A percentile compares a stretch with the other conserved stretches of the same genome.
These are phyloP conservation scores for Oryzias sinensis DNA, from an alignment of 2,797 vertebrate species.

Conservation along the genomic window DNA sequence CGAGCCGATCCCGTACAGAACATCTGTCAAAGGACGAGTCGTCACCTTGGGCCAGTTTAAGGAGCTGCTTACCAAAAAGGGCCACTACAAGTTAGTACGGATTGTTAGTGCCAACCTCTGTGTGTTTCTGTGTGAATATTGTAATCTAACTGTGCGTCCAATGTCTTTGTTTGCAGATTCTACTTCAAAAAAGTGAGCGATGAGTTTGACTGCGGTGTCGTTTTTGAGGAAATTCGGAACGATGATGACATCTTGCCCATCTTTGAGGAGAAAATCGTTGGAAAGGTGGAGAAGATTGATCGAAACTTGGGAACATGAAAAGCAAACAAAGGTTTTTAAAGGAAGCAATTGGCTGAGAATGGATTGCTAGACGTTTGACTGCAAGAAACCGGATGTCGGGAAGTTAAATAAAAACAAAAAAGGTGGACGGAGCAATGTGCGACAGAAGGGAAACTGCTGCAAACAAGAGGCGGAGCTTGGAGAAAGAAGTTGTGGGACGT, in stretches of 20 bases:
- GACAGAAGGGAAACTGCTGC: constrained; percentile 36
- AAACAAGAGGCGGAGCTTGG: constrained; percentile 22
- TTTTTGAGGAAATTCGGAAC: constrained; percentile 93
- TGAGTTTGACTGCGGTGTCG: constrained; percentile 94
- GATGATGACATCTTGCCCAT: constrained; percentile 89
- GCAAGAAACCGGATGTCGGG: constrained; percentile 25
- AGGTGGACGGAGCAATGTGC: constrained; percentile 50
- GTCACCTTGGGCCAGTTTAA: constrained; percentile 96
- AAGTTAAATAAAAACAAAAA: constrained; percentile 37
- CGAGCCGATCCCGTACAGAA: constrained; percentile 93
- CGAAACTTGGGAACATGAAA: constrained; percentile 65
- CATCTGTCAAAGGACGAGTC: constrained; percentile 87
- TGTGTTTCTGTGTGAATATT: not conserved
- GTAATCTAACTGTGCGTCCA: no score
- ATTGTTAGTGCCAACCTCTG: rapidly evolving
- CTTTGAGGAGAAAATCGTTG: constrained; percentile 94
- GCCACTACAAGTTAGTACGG: constrained; percentile 88
- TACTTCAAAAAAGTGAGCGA: constrained; percentile 97
- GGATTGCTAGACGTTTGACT: constrained; percentile 31
- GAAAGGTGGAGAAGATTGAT: constrained; percentile 95
- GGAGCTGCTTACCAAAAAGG: constrained; percentile 97
- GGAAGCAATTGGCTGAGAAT: constrained; percentile 28
- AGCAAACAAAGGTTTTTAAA: constrained; percentile 22
- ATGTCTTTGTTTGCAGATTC: constrained; percentile 77
- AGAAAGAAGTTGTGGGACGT: constrained; percentile 36